Evolutionary conservation across 2,113 vertebrate genomes (phyloP), one percentile per base, ranked within the genome.

Genomic region (Labrus mixtus): DNA sequence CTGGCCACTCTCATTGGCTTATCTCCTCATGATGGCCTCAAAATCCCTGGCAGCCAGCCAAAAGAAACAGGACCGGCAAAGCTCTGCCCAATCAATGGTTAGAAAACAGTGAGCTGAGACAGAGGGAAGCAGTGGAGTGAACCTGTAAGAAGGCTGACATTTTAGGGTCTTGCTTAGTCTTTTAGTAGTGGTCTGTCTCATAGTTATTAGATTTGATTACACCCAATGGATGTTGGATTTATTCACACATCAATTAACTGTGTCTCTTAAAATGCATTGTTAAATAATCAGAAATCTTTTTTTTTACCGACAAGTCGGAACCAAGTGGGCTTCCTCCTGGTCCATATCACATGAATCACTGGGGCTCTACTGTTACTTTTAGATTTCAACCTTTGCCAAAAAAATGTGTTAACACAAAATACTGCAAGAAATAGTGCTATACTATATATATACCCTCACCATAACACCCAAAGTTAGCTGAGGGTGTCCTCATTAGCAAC

Each of bases 11-110:
- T 59, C 78, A 89, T 84, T 87, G 78, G 78, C 69, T 90, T 87
- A 90, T 89, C 82, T 87, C 62, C 25, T 50, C 37, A 25, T 41
- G 33, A 84, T 87, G 79, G 72, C 63, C 79, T 83, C 63, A 70
- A 57, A 87, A 88, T 70, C 22, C 39, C 79, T 88, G 90, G 88
- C 67, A 51, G 10, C 54, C 8, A 43, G 84, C 88, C 89, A 93
- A 88, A 55, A 89, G 80, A 84, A 89, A 91, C 83, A 91, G 73
- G 56, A 56, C 50, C 65, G 56, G 80, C 74, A 91, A 90, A 80
- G 68, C 54, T 71, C 69, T 83, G 79, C 50, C 25, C 58, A 83
- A 70, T 86, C 84, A 66, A 54, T 68, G 76, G 61, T 33, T 58
- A 78, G 67, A 83, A 87, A 89, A 89, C 88, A 83, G 72, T 82